phyloP scores from a whole-genome alignment of 2,113 vertebrate genomes.

The Emberiza fucata region DNA sequence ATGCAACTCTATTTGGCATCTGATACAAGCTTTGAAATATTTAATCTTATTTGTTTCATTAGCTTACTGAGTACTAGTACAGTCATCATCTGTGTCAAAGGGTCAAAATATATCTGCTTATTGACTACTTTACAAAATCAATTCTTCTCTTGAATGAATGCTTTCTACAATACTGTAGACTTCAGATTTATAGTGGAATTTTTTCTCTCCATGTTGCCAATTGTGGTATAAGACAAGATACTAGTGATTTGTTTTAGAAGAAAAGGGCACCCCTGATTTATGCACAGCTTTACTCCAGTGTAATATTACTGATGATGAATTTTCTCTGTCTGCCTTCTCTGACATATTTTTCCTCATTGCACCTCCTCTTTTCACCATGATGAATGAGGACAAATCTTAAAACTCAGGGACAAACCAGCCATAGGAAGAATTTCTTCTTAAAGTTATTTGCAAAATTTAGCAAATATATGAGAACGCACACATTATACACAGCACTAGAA shows the following conservation, averaged over 20 bases:
- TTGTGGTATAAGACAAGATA: background rate
- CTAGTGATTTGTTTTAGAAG: background rate
- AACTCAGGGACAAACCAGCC: background rate
- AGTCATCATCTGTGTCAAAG: background rate
- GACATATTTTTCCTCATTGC: background rate
- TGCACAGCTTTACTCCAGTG: background rate
- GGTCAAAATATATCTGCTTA: background rate
- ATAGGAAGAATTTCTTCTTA: background rate
- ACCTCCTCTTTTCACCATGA: background rate
- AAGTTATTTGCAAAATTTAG: background rate
- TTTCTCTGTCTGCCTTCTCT: background rate
- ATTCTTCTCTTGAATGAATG: background rate
- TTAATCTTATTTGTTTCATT: background rate
- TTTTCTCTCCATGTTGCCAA: background rate
- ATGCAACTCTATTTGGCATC: background rate
- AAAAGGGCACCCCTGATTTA: background rate
- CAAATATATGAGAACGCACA: background rate
- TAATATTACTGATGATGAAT: background rate
- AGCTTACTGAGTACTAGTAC: background rate
- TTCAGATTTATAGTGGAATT: background rate
- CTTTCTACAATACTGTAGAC: background rate
- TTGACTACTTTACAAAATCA: background rate
- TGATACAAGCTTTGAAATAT: background rate
- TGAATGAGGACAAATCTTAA: background rate
- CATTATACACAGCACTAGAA: background rate